A percentile compares a stretch with the other conserved stretches of the same genome.
Conservation (phyloP, 2,797 vertebrate species). For the Esox masquinongy region DNA sequence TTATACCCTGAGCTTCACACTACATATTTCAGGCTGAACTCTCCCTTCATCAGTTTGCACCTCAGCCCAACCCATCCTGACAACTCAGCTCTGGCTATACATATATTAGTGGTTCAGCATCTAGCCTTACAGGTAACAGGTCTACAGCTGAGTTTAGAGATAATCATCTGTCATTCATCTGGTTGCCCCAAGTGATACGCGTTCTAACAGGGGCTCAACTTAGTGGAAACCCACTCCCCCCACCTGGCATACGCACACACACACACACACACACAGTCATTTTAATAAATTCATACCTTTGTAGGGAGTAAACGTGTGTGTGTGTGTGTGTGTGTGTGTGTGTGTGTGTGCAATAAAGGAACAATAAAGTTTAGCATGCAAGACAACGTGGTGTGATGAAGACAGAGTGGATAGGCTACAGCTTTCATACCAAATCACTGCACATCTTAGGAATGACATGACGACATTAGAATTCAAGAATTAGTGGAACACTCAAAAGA, state of each 20-base stretch:
- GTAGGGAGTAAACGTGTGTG: too few species aligned
- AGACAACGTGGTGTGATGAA: neutral
- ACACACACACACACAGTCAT: too few species aligned
- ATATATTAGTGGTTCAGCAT: neutral
- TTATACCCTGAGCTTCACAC: neutral
- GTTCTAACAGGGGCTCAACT: neutral
- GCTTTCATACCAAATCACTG: neutral
- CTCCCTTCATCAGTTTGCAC: neutral
- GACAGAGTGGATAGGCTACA: neutral
- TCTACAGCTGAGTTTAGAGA: neutral
- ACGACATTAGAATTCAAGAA: too few species aligned
- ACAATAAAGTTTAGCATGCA: neutral
- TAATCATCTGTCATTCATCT: conserved; percentile 12
- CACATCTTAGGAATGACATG: neutral
- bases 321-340: neutral
- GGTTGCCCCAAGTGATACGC: conserved; percentile 11
- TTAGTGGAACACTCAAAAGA: neutral
- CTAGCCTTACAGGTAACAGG: neutral
- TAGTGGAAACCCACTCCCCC: neutral
- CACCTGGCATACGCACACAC: neutral
- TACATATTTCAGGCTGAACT: neutral
- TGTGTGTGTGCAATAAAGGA: neutral
- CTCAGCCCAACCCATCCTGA: neutral
- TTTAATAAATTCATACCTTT: too few species aligned
- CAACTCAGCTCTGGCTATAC: neutral